These are phyloP conservation scores for Zaprionus taronus DNA, from an alignment of 1,140 invertebrate genomes.

Conservation along the genomic window DNA sequence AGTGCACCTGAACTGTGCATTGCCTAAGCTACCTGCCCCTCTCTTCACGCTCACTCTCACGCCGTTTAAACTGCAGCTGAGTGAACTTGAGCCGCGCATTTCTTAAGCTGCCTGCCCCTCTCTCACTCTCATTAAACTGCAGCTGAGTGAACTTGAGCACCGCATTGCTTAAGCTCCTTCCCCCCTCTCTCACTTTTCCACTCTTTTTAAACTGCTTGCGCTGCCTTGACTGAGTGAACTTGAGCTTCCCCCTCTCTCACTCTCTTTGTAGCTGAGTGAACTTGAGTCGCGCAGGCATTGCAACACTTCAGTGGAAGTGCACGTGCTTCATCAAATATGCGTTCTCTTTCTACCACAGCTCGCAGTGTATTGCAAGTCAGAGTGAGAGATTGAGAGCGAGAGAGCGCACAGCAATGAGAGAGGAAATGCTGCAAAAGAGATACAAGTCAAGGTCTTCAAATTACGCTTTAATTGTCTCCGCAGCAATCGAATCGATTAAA, in stretches of 20 bases:
- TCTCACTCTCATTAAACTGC: too few relatives aligned
- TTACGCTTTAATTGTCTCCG: constrained; percentile 60
- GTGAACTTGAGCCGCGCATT: constrained; percentile 17
- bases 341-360: neutral
- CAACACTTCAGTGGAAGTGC: constrained; percentile 38
- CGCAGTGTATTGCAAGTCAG: too few relatives aligned
- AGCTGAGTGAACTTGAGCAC: too few relatives aligned
- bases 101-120: neutral
- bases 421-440: constrained; percentile 24
- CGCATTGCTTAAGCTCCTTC: too few relatives aligned
- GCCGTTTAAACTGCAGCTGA: neutral
- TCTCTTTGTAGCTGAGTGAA: too few relatives aligned
- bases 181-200: too few relatives aligned
- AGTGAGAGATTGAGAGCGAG: neutral
- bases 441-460: constrained; percentile 69
- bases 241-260: too few relatives aligned
- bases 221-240: too few relatives aligned
- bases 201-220: too few relatives aligned
- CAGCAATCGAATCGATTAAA: neutral
- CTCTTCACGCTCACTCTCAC: too few relatives aligned
- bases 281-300: constrained; percentile 59
- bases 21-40: neutral
- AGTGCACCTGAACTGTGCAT: constrained; percentile 40
- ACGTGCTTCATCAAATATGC: neutral
- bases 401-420: neutral